Percentiles rank a stretch among this genome's conserved stretches.
phyloP scores from a whole-genome alignment of 2,888 invertebrate genomes.

The Heterodera filipjevi region DNA sequence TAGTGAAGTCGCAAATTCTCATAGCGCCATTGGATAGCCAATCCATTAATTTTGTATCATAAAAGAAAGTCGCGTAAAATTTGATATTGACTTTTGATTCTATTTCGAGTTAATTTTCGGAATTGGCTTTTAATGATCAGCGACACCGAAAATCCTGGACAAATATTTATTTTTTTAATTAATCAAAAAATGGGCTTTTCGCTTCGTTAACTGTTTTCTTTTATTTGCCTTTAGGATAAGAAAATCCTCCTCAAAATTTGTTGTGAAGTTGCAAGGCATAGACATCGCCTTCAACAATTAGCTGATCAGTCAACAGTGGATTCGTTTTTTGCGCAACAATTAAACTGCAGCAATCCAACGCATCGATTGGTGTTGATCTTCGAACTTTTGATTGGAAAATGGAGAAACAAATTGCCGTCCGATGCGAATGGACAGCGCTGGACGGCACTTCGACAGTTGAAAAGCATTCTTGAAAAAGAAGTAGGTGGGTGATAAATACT shows the following conservation, averaged over 20 bases:
- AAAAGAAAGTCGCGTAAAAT: no score
- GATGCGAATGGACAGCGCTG: background rate
- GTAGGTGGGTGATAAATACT: constrained; percentile 10
- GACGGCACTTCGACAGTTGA: background rate
- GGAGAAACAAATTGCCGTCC: background rate
- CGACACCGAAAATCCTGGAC: no score
- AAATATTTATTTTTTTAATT: no score
- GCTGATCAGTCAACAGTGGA: constrained; percentile 11
- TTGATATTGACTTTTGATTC: no score
- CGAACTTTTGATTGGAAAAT: constrained; percentile 40
- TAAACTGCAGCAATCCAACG: constrained; percentile 25
- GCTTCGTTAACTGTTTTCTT: background rate
- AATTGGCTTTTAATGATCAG: no score
- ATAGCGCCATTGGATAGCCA: no score
- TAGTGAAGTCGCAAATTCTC: no score
- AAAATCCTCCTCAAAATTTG: constrained; percentile 55
- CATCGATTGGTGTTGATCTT: constrained; percentile 42
- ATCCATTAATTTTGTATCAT: no score
- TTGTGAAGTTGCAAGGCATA: constrained; percentile 58
- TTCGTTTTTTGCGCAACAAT: background rate
- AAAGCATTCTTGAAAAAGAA: constrained; percentile 8
- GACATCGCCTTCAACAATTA: constrained; percentile 39
- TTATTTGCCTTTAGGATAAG: constrained; percentile 53
- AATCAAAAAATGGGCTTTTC: no score
- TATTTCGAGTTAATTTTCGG: no score